These are phyloP conservation scores for Pocillopora meandrina DNA, from an alignment of 92 coral and sea anemone genomes.

Conservation along the genomic window DNA sequence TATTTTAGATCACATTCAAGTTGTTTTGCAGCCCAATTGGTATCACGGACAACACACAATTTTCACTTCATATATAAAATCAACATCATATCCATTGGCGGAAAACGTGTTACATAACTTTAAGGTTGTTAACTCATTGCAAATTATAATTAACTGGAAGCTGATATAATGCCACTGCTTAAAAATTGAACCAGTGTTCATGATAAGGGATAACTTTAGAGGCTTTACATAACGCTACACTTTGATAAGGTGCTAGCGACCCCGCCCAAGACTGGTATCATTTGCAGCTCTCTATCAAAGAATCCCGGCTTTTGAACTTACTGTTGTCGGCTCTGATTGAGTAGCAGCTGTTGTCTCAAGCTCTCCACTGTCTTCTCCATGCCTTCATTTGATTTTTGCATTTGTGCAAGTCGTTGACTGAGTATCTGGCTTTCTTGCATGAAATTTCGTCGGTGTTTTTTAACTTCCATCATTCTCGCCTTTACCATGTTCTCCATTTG, in stretches of 20 bases:
- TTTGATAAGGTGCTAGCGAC: conserved; percentile 13
- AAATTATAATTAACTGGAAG: neutral
- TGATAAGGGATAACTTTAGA: neutral
- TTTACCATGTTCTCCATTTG: conserved; percentile 67
- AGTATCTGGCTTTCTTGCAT: conserved; percentile 31
- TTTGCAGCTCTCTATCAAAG: conserved; percentile 18
- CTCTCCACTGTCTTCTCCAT: too few relatives aligned
- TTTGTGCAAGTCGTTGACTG: too few relatives aligned
- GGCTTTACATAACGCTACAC: conserved; percentile 25
- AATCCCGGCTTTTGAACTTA: neutral
- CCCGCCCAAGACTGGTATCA: neutral
- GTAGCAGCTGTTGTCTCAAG: conserved; percentile 5
- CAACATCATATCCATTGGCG: neutral
- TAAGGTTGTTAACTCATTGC: neutral
- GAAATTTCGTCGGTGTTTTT: conserved; percentile 39
- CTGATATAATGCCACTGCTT: neutral
- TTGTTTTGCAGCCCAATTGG: too few relatives aligned
- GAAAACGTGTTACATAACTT: neutral
- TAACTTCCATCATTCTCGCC: conserved; percentile 51
- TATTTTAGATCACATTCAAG: too few relatives aligned
- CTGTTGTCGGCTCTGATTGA: neutral
- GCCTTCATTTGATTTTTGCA: too few relatives aligned
- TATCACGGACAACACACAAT: too few relatives aligned
- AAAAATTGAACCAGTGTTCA: neutral
- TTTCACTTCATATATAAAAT: too few relatives aligned